A percentile compares a stretch with the other conserved stretches of the same genome.
These are phyloP conservation scores for Sceloporus undulatus DNA, from an alignment of 2,113 vertebrate species.

Conservation along the genomic window DNA sequence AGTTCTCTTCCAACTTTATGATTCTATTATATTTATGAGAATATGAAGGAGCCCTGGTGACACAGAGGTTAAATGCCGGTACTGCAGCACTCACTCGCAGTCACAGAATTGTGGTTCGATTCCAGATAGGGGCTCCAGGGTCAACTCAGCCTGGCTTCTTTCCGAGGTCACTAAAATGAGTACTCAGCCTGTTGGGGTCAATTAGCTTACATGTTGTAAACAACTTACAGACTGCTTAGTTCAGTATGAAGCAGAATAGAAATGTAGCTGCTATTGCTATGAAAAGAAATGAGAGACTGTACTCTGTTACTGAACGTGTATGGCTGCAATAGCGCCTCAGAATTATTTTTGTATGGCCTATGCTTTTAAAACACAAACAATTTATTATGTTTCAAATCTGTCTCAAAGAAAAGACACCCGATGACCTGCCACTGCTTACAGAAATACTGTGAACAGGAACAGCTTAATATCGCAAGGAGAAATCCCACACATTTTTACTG, in stretches of 20 bases:
- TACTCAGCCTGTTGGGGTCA: too few species aligned
- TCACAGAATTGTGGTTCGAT: too few species aligned
- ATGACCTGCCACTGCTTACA: slow-evolving; percentile 22
- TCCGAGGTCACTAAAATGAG: too few species aligned
- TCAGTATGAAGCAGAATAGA: background rate
- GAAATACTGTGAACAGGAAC: slow-evolving; percentile 27
- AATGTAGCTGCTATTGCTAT: background rate
- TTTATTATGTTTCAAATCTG: slow-evolving; percentile 26
- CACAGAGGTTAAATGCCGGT: too few species aligned
- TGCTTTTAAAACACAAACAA: slow-evolving; percentile 9
- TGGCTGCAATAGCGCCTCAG: slow-evolving; percentile 29
- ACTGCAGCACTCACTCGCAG: too few species aligned
- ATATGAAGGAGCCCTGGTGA: too few species aligned
- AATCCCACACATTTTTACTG: slow-evolving; percentile 44
- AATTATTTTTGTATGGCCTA: slow-evolving; percentile 27
- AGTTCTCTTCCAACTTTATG: too few species aligned
- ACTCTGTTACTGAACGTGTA: slow-evolving; percentile 20
- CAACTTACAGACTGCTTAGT: background rate
- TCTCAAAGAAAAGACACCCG: slow-evolving; percentile 16
- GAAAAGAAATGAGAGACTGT: background rate
- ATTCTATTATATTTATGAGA: too few species aligned
- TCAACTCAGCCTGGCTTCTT: too few species aligned
- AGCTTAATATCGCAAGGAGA: slow-evolving; percentile 54
- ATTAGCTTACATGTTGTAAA: too few species aligned
- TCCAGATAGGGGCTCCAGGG: too few species aligned